A percentile compares a stretch with the other conserved stretches of the same genome.
Conservation (phyloP, 2,113 vertebrate genomes). For the Columbina picui region DNA sequence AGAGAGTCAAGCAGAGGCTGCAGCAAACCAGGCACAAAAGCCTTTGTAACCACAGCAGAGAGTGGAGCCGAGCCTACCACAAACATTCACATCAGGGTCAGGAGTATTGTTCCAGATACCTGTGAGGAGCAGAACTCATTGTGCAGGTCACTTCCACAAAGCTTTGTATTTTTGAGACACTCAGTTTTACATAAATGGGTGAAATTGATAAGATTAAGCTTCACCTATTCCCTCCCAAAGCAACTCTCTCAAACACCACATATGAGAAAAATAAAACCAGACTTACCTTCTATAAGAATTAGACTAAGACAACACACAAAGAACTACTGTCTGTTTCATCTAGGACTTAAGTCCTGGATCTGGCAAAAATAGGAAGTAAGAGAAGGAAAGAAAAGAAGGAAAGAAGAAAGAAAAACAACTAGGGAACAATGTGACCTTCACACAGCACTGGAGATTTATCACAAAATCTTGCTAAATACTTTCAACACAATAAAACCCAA, state of each 20-base stretch:
- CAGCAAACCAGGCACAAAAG: background rate
- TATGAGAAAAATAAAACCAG: background rate
- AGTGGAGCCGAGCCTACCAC: background rate
- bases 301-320: background rate
- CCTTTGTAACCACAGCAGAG: background rate
- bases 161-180: background rate
- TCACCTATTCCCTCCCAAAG: background rate
- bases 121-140: rapidly evolving
- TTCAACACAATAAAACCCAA: background rate
- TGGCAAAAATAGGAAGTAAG: background rate
- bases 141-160: background rate
- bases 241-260: background rate
- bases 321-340: background rate
- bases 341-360: background rate
- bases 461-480: background rate
- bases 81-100: background rate
- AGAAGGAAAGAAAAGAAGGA: background rate
- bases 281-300: background rate
- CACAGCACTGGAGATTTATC: background rate
- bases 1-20: background rate
- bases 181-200: background rate
- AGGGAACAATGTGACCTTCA: background rate
- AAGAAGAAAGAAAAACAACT: background rate
- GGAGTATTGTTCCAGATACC: background rate
- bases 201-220: background rate